Evolutionary conservation across 2,888 invertebrate genomes (phyloP).

Genomic region (Sphaerophoria rueppellii): DNA sequence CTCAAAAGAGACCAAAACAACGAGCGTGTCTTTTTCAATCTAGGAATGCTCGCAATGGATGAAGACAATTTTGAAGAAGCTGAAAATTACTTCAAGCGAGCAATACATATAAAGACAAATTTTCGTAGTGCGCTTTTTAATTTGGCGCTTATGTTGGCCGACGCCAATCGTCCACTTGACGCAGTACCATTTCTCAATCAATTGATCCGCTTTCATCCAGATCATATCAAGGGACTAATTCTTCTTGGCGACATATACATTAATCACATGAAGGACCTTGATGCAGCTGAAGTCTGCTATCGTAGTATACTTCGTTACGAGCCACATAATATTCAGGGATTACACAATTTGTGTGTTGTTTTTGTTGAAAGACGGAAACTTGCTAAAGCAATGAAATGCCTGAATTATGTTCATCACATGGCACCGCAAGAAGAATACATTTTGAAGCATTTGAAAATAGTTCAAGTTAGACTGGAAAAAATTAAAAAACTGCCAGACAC

Average conservation of each 20-base stretch:
- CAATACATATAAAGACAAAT: conserved; percentile 93
- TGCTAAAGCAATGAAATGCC: conserved; percentile 92
- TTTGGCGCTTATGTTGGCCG: conserved; percentile 93
- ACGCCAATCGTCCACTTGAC: conserved; percentile 93
- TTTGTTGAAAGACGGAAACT: conserved; percentile 95
- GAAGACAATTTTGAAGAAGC: conserved; percentile 94
- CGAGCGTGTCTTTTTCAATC: conserved; percentile 96
- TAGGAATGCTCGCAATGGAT: conserved; percentile 98
- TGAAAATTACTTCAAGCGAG: conserved; percentile 94
- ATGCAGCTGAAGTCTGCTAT: conserved; percentile 98
- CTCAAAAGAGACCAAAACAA: conserved; percentile 87
- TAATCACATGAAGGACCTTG: conserved; percentile 95
- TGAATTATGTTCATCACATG: conserved; percentile 89
- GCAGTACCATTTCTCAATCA: conserved; percentile 96
- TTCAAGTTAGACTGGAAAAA: conserved; percentile 82
- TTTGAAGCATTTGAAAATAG: conserved; percentile 93
- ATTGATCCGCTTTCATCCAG: conserved; percentile 94
- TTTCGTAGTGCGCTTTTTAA: conserved; percentile 97
- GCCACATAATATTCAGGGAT: conserved; percentile 95
- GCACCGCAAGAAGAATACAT: conserved; percentile 97
- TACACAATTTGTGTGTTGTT: conserved; percentile 98
- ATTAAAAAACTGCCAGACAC: conserved; percentile 79
- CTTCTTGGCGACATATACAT: conserved; percentile 97
- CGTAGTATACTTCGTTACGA: conserved; percentile 93
- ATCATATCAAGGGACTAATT: conserved; percentile 96